A percentile compares a stretch with the other conserved stretches of the same genome.
These are phyloP conservation scores for Schizaphis graminum DNA, from an alignment of 2,888 invertebrate species.

Conservation along the genomic window DNA sequence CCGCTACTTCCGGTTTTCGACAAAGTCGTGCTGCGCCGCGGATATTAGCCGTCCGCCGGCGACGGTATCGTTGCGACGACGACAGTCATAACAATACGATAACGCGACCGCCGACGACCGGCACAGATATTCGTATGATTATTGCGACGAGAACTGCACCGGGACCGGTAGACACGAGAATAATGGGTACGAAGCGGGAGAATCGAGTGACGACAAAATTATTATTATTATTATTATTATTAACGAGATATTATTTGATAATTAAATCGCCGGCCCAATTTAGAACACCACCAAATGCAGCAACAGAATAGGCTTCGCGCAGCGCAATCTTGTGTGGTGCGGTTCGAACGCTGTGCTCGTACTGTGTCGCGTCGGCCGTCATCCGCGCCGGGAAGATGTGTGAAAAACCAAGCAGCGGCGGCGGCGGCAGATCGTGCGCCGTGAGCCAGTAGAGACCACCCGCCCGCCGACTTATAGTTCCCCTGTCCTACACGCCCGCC, in stretches of 20 bases:
- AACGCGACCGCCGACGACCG: not conserved
- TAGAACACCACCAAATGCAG: not conserved
- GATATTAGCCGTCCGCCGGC: not conserved
- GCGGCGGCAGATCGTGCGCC: conserved; percentile 57
- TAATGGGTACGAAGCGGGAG: not conserved
- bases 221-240: not conserved
- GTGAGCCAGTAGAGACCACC: conserved; percentile 40
- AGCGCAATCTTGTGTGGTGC: not conserved
- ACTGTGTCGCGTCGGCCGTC: conserved; percentile 45
- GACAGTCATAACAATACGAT: not conserved
- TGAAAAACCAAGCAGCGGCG: conserved; percentile 46
- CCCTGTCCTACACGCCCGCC: conserved; percentile 9
- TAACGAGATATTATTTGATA: no score
- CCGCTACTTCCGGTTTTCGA: conserved; percentile 24
- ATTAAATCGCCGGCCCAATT: not conserved
- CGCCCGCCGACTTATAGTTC: not conserved
- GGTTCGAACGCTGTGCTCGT: conserved; percentile 50
- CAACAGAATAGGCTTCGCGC: not conserved
- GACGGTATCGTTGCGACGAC: not conserved
- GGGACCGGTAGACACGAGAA: not conserved
- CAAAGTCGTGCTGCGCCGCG: not conserved
- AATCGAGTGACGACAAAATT: not conserved
- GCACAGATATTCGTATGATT: not conserved
- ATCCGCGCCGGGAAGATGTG: conserved; percentile 47
- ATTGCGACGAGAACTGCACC: not conserved